These are phyloP conservation scores for Macrotus californicus DNA, from an alignment of 2,113 vertebrate genomes.

Conservation along the genomic window DNA sequence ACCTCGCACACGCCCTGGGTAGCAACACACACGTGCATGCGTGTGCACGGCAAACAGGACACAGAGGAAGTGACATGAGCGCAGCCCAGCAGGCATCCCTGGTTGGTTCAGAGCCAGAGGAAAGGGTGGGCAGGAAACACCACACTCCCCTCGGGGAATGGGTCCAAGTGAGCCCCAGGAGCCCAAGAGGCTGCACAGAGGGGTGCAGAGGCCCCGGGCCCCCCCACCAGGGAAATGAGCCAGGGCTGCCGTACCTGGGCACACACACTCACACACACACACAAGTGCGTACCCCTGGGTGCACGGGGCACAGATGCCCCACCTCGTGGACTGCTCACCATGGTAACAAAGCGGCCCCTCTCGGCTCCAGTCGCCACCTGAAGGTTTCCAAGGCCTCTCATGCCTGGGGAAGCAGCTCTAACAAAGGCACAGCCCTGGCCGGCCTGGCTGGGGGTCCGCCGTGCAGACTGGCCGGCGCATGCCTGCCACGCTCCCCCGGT, in stretches of 20 bases:
- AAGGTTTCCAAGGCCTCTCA: conserved; percentile 46
- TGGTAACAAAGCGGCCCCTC: conserved; percentile 68
- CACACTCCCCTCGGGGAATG: not conserved
- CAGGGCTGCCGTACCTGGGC: not conserved
- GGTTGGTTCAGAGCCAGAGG: not conserved
- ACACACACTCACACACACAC: not conserved
- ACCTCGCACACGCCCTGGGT: not conserved
- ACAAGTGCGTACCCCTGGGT: not conserved
- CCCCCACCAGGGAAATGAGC: not conserved
- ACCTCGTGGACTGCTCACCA: conserved; percentile 58
- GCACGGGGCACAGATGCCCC: conserved; percentile 32
- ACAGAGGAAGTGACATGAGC: not conserved
- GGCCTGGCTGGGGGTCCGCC: conserved; percentile 41
- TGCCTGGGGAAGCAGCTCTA: not conserved
- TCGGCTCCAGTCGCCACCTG: not conserved
- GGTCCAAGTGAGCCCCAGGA: not conserved
- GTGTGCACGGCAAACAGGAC: not conserved
- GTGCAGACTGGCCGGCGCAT: conserved; percentile 35
- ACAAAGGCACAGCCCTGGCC: conserved; percentile 43
- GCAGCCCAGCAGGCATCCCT: not conserved
- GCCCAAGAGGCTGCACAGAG: not conserved
- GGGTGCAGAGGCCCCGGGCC: not conserved
- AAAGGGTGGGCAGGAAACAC: not conserved
- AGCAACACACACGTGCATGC: no score
- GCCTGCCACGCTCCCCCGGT: conserved; percentile 69